Percentiles rank a stretch among this genome's conserved stretches.
Conservation (phyloP, 2,888 invertebrate genomes). For the Tigriopus californicus region DNA sequence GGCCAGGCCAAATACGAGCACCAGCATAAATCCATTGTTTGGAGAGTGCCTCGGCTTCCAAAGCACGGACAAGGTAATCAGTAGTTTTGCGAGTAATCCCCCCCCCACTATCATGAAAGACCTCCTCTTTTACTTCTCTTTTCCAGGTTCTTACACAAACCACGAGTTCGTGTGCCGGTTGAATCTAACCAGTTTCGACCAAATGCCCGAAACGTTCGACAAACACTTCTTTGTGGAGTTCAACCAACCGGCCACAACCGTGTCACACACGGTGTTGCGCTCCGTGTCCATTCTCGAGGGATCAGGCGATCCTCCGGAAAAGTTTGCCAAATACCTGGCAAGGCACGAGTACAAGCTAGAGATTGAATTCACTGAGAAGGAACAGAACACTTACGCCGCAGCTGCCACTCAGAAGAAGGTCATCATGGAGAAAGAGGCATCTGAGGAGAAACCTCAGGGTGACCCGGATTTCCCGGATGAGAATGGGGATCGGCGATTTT, state of each 20-base stretch:
- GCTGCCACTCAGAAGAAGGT: slow-evolving; percentile 31
- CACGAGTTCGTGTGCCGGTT: slow-evolving; percentile 86
- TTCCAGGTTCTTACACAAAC: slow-evolving; percentile 92
- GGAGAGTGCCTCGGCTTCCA: slow-evolving; percentile 91
- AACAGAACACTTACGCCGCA: slow-evolving; percentile 44
- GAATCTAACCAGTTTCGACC: slow-evolving; percentile 89
- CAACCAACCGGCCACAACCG: slow-evolving; percentile 92
- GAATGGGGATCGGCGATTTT: not conserved
- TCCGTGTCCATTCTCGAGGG: slow-evolving; percentile 60
- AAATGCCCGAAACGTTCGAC: slow-evolving; percentile 80
- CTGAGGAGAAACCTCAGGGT: not conserved
- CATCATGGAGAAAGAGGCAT: not conserved
- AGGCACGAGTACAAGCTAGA: slow-evolving; percentile 88
- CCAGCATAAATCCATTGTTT: slow-evolving; percentile 88
- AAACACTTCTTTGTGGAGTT: slow-evolving; percentile 81
- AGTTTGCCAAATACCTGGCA: slow-evolving; percentile 88
- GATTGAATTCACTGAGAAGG: slow-evolving; percentile 60
- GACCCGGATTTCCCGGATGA: slow-evolving; percentile 10
- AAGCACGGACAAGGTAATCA: slow-evolving; percentile 87
- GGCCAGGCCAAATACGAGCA: slow-evolving; percentile 97
- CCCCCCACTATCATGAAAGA: no score
- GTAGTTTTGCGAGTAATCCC: no score
- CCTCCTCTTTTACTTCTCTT: no score
- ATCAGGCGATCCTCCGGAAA: slow-evolving; percentile 75
- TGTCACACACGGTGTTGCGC: slow-evolving; percentile 81